These are phyloP conservation scores for Conomelus anceps DNA, from an alignment of 2,888 invertebrate genomes.

Conservation along the genomic window DNA sequence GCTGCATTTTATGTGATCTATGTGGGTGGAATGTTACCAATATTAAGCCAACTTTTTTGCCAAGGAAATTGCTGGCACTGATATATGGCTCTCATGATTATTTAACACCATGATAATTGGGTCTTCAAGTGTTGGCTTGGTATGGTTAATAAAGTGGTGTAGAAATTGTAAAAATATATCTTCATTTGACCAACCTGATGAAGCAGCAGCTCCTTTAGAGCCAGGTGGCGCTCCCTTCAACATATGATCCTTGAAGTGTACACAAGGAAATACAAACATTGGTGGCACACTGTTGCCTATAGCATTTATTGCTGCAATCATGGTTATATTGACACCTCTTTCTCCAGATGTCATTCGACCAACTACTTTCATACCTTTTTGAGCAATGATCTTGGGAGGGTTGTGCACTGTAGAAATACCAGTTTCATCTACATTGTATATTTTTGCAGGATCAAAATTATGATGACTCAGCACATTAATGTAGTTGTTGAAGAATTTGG, in stretches of 20 bases:
- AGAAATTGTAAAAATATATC: constrained; percentile 21
- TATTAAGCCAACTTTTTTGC: background rate
- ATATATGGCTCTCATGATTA: background rate
- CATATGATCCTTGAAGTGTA: constrained; percentile 33
- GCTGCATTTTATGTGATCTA: constrained; percentile 20
- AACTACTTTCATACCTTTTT: constrained; percentile 31
- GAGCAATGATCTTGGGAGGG: constrained; percentile 29
- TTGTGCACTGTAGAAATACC: constrained; percentile 32
- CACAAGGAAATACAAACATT: constrained; percentile 32
- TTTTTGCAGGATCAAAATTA: constrained; percentile 17
- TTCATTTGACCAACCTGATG: no score
- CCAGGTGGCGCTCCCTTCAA: constrained; percentile 35
- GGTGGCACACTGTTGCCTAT: constrained; percentile 31
- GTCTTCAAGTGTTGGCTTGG: background rate
- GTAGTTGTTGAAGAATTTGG: constrained; percentile 15
- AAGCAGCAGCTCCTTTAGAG: constrained; percentile 28
- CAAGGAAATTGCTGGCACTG: background rate
- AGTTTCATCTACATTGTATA: constrained; percentile 32
- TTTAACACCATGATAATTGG: background rate
- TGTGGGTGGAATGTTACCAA: background rate
- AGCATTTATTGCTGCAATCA: constrained; percentile 29
- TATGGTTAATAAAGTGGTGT: constrained; percentile 13
- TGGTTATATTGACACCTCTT: constrained; percentile 29
- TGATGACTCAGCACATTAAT: constrained; percentile 5
- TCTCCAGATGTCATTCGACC: no score